A percentile compares a stretch with the other conserved stretches of the same genome.
Evolutionary conservation across 2,888 invertebrate species (phyloP).

Genomic region (Polietes domitor): DNA sequence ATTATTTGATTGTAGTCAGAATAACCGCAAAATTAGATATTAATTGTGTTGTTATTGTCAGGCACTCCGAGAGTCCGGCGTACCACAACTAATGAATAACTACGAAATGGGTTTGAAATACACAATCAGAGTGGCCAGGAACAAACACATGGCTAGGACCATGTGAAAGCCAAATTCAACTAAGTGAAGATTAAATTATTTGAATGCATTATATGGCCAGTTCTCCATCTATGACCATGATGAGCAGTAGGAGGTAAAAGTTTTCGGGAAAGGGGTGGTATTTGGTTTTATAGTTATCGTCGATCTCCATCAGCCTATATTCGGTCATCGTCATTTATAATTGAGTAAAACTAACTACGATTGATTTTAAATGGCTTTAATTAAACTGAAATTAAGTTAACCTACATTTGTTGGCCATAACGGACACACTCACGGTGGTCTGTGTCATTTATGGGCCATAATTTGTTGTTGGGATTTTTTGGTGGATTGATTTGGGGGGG

Average conservation of each 20-base stretch:
- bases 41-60: constrained; percentile 51
- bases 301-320: not conserved
- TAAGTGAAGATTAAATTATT: constrained; percentile 23
- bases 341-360: constrained; percentile 34
- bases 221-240: not conserved
- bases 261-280: not conserved
- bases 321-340: not conserved
- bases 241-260: too few relatives aligned
- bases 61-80: constrained; percentile 29
- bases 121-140: not conserved
- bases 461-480: too few relatives aligned
- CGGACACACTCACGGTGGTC: constrained; percentile 50
- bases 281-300: constrained; percentile 17
- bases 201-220: constrained; percentile 2
- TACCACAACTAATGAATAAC: constrained; percentile 50
- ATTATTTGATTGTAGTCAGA: not conserved
- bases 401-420: constrained; percentile 68
- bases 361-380: constrained; percentile 32
- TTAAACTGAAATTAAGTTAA: constrained; percentile 56
- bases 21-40: constrained; percentile 56
- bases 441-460: constrained; percentile 36
- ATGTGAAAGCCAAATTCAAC: constrained; percentile 19
- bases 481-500: not conserved
- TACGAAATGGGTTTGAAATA: constrained; percentile 40
- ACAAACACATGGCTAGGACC: too few relatives aligned